Evolutionary conservation across 1,140 invertebrate species (phyloP).

Genomic region (Atta colombica): DNA sequence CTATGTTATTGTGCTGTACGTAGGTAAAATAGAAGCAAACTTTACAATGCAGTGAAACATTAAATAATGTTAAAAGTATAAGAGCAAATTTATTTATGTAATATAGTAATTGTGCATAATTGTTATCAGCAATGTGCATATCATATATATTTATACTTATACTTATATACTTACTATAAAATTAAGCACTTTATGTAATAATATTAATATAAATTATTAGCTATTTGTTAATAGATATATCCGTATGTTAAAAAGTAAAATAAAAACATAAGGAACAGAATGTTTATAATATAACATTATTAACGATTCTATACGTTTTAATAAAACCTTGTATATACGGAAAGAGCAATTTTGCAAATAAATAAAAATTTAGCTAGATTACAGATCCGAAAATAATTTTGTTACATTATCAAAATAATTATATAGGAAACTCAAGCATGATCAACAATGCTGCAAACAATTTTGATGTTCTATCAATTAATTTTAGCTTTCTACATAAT

Average conservation of each 20-base stretch:
- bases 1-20: constrained; percentile 10
- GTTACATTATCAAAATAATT: no score
- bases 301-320: neutral
- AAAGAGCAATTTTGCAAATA: no score
- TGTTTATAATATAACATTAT: constrained; percentile 6
- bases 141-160: neutral
- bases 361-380: no score
- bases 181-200: neutral
- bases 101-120: neutral
- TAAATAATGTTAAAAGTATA: neutral
- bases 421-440: no score
- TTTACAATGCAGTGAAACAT: neutral
- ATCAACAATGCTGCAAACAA: no score
- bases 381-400: no score
- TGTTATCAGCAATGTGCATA: no score
- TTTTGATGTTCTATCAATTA: no score
- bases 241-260: neutral
- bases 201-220: neutral
- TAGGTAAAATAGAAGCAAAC: neutral
- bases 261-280: neutral
- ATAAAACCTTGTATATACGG: neutral
- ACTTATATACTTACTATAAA: no score
- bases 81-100: neutral
- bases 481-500: no score
- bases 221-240: neutral